Evolutionary conservation across 2,113 vertebrate genomes (phyloP).

Genomic region (Prochilodus magdalenae): DNA sequence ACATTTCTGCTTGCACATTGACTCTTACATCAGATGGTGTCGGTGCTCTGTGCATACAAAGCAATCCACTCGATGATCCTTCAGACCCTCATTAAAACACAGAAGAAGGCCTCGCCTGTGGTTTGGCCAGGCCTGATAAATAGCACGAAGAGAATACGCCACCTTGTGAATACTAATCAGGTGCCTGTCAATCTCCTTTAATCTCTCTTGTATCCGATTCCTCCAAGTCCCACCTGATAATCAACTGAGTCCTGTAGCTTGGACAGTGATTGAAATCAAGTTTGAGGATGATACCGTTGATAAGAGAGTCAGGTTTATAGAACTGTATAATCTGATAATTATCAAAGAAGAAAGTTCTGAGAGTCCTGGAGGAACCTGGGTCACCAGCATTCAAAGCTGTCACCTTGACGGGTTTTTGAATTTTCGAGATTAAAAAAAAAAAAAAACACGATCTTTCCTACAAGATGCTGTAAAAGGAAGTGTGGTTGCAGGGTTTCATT

Average conservation of each 20-base stretch:
- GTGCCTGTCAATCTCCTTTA: conserved; percentile 23
- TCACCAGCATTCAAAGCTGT: not conserved
- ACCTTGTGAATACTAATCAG: conserved; percentile 67
- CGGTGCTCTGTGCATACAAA: conserved; percentile 65
- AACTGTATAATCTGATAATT: not conserved
- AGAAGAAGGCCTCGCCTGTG: conserved; percentile 58
- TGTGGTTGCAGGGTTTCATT: not conserved
- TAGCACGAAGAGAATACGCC: conserved; percentile 59
- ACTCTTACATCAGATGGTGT: conserved; percentile 25
- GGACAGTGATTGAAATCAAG: not conserved
- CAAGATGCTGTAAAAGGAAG: not conserved
- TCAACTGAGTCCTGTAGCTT: not conserved
- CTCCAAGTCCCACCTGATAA: conserved; percentile 9
- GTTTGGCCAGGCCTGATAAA: conserved; percentile 71
- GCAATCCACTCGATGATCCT: conserved; percentile 58
- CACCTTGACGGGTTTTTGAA: not conserved
- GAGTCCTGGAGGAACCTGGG: not conserved
- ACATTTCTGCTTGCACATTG: conserved; percentile 36
- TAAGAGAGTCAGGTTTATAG: not conserved
- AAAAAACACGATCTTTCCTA: not conserved
- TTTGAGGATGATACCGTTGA: not conserved
- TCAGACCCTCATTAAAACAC: conserved; percentile 66
- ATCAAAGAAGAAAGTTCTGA: conserved; percentile 4
- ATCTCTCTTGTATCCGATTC: conserved; percentile 4
- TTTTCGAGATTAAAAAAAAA: not conserved